Conservation (phyloP, 1,140 invertebrate genomes). For the Drosophila arawakana region DNA sequence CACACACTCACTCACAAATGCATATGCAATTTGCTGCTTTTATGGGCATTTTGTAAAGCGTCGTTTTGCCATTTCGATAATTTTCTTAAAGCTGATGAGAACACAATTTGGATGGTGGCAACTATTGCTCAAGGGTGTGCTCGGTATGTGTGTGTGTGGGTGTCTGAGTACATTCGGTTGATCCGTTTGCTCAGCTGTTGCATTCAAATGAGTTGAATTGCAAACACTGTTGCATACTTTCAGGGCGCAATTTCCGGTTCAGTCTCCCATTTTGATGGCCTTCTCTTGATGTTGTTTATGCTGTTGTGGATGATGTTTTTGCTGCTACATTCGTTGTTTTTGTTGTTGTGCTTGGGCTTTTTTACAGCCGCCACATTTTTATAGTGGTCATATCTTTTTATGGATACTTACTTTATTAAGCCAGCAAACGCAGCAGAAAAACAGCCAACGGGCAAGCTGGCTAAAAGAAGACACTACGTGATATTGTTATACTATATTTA, state of each 20-base stretch:
- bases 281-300: not conserved
- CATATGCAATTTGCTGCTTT: conserved; percentile 58
- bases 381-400: conserved; percentile 69
- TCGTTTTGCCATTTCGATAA: conserved; percentile 24
- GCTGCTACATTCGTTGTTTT: not conserved
- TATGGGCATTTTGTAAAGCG: conserved; percentile 56
- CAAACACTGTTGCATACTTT: conserved; percentile 52
- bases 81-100: conserved; percentile 30
- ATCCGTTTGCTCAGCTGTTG: conserved; percentile 43
- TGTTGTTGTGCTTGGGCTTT: conserved; percentile 32
- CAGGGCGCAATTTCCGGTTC: conserved; percentile 31
- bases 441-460: conserved; percentile 39
- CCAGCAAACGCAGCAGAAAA: conserved; percentile 28
- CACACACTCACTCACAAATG: conserved; percentile 48
- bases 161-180: conserved; percentile 3
- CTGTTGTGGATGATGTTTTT: conserved; percentile 28
- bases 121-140: not conserved
- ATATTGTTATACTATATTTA: conserved; percentile 69
- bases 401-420: conserved; percentile 72
- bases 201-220: conserved; percentile 39
- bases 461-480: conserved; percentile 47
- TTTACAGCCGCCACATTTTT: conserved; percentile 69
- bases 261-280: conserved; percentile 13
- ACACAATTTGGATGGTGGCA: not conserved
- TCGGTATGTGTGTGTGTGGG: not conserved